Evolutionary conservation across 2,113 vertebrate species (phyloP).

Genomic region (Syrrhaptes paradoxus): DNA sequence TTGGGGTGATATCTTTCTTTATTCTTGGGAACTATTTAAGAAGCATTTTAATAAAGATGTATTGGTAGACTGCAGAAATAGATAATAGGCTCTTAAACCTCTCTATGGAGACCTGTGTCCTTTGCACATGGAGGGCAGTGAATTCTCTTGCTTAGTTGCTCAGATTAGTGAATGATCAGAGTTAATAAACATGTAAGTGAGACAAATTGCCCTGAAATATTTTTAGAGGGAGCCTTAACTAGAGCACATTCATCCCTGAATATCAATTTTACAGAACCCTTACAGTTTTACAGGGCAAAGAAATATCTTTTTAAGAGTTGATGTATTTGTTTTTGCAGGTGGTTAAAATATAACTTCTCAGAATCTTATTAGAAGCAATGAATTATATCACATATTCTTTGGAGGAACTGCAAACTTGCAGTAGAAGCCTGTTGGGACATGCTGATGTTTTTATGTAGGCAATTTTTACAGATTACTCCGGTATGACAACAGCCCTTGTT

Average conservation of each 20-base stretch:
- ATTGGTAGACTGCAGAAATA: not conserved
- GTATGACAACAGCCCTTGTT: not conserved
- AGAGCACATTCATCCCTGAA: conserved; percentile 27
- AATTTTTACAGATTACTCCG: not conserved
- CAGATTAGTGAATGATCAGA: conserved; percentile 29
- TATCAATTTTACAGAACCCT: conserved; percentile 35
- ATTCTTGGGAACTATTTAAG: not conserved
- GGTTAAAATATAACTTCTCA: conserved; percentile 53
- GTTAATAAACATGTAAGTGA: conserved; percentile 24
- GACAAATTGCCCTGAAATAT: conserved; percentile 65
- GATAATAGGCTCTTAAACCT: not conserved
- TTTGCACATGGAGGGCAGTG: not conserved
- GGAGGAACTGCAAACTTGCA: not conserved
- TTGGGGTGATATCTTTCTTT: not conserved
- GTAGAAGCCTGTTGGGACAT: conserved; percentile 7
- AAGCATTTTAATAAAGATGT: conserved; percentile 10
- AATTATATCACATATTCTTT: conserved; percentile 45
- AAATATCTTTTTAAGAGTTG: conserved; percentile 30
- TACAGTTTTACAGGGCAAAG: conserved; percentile 26
- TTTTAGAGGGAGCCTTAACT: conserved; percentile 54
- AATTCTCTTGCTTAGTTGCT: conserved; percentile 18
- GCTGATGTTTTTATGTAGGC: not conserved
- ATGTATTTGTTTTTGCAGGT: conserved; percentile 63
- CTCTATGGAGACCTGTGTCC: not conserved
- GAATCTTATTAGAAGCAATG: conserved; percentile 31